phyloP scores from a whole-genome alignment of 2,888 invertebrate genomes.

The Abrostola tripartita region DNA sequence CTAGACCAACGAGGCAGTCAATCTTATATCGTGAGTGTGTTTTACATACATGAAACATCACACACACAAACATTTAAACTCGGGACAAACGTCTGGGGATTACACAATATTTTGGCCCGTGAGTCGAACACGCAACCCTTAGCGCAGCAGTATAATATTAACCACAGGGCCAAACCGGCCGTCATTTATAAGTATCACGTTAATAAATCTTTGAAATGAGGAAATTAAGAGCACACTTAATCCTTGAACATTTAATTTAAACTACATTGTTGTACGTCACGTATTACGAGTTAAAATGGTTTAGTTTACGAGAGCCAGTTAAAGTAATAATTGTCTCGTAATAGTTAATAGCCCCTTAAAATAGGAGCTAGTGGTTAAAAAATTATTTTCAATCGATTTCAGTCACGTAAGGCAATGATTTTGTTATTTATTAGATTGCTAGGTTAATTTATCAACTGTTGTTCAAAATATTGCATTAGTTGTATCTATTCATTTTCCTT shows the following conservation, averaged over 20 bases:
- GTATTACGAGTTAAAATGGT: background rate
- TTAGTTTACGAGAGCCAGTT: background rate
- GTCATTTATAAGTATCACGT: too few species aligned
- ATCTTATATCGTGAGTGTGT: background rate
- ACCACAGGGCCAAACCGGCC: too few species aligned
- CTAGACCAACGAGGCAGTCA: background rate
- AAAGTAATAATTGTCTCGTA: background rate
- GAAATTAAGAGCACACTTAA: background rate
- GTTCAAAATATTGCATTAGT: too few species aligned
- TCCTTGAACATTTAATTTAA: background rate
- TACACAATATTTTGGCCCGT: too few species aligned
- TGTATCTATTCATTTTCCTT: too few species aligned
- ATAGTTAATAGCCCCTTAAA: background rate
- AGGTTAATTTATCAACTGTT: background rate
- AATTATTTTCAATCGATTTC: background rate
- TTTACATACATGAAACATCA: too few species aligned
- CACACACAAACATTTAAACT: too few species aligned
- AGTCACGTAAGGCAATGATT: slow-evolving; percentile 1
- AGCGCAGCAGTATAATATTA: too few species aligned
- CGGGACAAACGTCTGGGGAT: too few species aligned
- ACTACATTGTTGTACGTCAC: background rate
- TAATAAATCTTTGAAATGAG: background rate
- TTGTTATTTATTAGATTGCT: background rate
- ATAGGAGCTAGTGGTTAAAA: background rate
- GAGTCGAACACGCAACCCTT: too few species aligned